Evolutionary conservation across 2,113 vertebrate species (phyloP), one percentile per base, ranked within the genome.

Genomic region (Chloebia gouldiae): DNA sequence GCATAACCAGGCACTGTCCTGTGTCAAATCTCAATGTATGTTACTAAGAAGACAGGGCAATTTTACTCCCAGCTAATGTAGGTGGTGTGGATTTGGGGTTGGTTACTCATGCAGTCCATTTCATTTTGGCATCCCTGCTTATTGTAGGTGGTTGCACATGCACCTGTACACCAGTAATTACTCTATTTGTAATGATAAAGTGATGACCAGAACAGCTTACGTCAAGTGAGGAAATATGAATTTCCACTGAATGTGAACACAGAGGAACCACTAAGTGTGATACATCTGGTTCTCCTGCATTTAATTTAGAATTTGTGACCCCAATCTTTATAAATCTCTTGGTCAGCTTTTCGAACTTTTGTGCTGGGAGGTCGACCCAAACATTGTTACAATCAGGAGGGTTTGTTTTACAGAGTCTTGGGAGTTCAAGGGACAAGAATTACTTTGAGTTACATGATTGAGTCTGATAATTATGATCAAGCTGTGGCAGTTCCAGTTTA

Each of bases 1-100:
- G 73, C 73, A 71, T 96, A 97, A 97, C 70, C 70, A 87, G 49
- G 27, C 68, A 37, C 30, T 82, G 25, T 77, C 54, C 91, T 70
- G 6, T 71, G 59, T 92, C 82, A 76, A 54, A 94, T 77, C 50
- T 75, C 44, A 76, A 24, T 76, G 88, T 60, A 73, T 53, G 33
- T 89, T 78, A 22, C 75, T 60, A 50, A 88, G 76, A 92, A 71
- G 71, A 72, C 28, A 60, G 44, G 15, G 18, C 42, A n/a, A 63
- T 88, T 91, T 81, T 78, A 84, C 25, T 88, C 31, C 35, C 40
- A 86, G 40, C 14, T 91, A 35, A 69, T 45, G 33, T 21, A 50
- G 60, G 37, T 22, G 35, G 31, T 37, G 14, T 76, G 40, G 30
- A 22, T 33, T 87, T 89, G 73, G n/a, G 49, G n/a, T 69, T 84